Percentiles rank a stretch among this genome's conserved stretches.
Conservation (phyloP, 2,797 vertebrate genomes). For the Nannoperca australis region DNA sequence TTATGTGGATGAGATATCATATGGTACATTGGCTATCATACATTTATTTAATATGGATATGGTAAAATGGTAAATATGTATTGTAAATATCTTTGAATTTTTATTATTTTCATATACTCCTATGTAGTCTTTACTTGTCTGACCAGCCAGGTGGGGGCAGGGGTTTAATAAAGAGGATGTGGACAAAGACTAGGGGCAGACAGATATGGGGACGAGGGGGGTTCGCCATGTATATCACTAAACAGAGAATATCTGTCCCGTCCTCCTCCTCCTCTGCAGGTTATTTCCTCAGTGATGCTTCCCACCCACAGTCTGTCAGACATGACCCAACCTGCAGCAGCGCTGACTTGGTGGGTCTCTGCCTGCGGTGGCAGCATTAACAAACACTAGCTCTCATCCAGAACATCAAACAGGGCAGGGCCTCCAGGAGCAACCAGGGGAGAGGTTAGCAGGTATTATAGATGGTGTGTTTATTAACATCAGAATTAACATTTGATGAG, state of each 20-base stretch:
- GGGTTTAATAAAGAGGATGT: too few relatives aligned
- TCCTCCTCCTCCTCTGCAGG: neutral
- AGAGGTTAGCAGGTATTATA: conserved; percentile 27
- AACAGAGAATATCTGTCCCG: neutral
- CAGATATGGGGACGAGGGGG: too few relatives aligned
- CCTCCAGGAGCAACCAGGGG: conserved; percentile 35
- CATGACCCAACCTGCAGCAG: conserved; percentile 68
- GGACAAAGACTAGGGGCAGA: too few relatives aligned
- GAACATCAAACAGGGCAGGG: conserved; percentile 75
- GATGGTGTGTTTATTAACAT: conserved; percentile 34
- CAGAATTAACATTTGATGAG: conserved; percentile 19
- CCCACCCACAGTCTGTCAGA: conserved; percentile 51
- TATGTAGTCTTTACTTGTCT: too few relatives aligned
- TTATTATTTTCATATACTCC: too few relatives aligned
- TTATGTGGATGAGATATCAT: too few relatives aligned
- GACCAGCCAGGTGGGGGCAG: too few relatives aligned
- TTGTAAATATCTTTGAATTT: too few relatives aligned
- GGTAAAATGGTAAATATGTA: too few relatives aligned
- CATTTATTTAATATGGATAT: too few relatives aligned
- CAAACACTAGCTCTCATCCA: conserved; percentile 74
- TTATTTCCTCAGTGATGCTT: conserved; percentile 34
- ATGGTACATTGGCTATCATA: too few relatives aligned
- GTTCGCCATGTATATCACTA: too few relatives aligned
- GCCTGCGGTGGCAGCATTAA: conserved; percentile 42
- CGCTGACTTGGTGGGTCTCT: conserved; percentile 45